A percentile compares a stretch with the other conserved stretches of the same genome.
Evolutionary conservation across 1,140 invertebrate genomes (phyloP).

Genomic region (Eciton burchellii): DNA sequence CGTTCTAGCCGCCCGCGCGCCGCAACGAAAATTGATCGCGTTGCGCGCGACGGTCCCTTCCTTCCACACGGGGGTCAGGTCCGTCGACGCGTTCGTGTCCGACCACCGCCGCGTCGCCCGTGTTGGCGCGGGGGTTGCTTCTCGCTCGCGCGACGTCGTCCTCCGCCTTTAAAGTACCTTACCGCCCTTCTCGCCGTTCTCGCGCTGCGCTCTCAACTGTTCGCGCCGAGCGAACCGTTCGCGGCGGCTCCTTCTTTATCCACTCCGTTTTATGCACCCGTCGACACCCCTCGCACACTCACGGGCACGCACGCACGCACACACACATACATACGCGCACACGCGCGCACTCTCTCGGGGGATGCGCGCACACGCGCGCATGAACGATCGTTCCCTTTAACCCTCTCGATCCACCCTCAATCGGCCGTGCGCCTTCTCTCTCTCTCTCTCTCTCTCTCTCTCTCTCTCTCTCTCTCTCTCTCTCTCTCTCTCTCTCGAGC

Average conservation of each 20-base stretch:
- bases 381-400: slow-evolving; percentile 19
- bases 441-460: slow-evolving; percentile 8
- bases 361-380: slow-evolving; percentile 49
- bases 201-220: slow-evolving; percentile 41
- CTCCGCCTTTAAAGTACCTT: slow-evolving; percentile 29
- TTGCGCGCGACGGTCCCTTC: slow-evolving; percentile 74
- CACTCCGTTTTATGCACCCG: slow-evolving; percentile 60
- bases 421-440: no score
- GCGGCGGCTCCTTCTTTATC: slow-evolving; percentile 58
- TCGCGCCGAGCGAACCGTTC: slow-evolving; percentile 28
- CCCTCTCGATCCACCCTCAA: slow-evolving; percentile 29
- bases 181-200: slow-evolving; percentile 57
- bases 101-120: slow-evolving; percentile 38
- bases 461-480: slow-evolving; percentile 17
- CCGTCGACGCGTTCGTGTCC: slow-evolving; percentile 66
- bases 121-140: slow-evolving; percentile 40
- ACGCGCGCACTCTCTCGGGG: slow-evolving; percentile 42
- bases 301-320: slow-evolving; percentile 59
- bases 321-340: slow-evolving; percentile 22
- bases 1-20: slow-evolving; percentile 69
- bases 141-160: not conserved
- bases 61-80: slow-evolving; percentile 63
- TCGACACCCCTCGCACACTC: slow-evolving; percentile 60
- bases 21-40: slow-evolving; percentile 75
- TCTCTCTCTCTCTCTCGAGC: slow-evolving; percentile 8